Conservation (phyloP, 2,888 invertebrate genomes). For the Brenthis hecate region DNA sequence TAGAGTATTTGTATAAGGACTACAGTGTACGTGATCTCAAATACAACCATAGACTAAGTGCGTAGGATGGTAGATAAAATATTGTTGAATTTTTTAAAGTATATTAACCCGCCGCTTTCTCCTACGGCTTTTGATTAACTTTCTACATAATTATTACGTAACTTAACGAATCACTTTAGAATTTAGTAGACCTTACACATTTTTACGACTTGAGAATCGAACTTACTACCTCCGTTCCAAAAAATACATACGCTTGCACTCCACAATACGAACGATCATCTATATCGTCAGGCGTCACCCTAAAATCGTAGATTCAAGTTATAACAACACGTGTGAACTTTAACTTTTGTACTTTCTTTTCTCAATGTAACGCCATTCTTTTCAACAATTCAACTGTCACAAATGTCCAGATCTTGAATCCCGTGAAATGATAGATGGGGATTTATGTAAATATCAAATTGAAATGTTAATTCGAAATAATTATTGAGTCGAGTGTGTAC, state of each 20-base stretch:
- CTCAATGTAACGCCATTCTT: slow-evolving; percentile 55
- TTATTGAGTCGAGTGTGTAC: slow-evolving; percentile 58
- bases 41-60: slow-evolving; percentile 36
- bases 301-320: slow-evolving; percentile 40
- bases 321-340: slow-evolving; percentile 71
- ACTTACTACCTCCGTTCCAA: background rate
- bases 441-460: slow-evolving; percentile 74
- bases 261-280: background rate
- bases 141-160: slow-evolving; percentile 17
- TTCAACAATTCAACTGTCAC: slow-evolving; percentile 72
- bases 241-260: background rate
- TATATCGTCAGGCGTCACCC: slow-evolving; percentile 17
- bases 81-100: slow-evolving; percentile 32
- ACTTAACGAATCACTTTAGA: background rate
- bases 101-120: slow-evolving; percentile 34
- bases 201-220: background rate
- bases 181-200: background rate
- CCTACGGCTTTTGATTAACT: slow-evolving; percentile 12
- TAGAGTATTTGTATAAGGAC: slow-evolving; percentile 55
- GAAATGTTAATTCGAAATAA: slow-evolving; percentile 74
- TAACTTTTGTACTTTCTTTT: slow-evolving; percentile 54
- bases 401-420: slow-evolving; percentile 68
- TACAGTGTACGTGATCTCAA: slow-evolving; percentile 43
- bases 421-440: slow-evolving; percentile 68
- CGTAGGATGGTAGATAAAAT: slow-evolving; percentile 36